Evolutionary conservation across 1,140 invertebrate species (phyloP), one percentile per base, ranked within the genome.

Genomic region (Oryzaephilus surinamensis): DNA sequence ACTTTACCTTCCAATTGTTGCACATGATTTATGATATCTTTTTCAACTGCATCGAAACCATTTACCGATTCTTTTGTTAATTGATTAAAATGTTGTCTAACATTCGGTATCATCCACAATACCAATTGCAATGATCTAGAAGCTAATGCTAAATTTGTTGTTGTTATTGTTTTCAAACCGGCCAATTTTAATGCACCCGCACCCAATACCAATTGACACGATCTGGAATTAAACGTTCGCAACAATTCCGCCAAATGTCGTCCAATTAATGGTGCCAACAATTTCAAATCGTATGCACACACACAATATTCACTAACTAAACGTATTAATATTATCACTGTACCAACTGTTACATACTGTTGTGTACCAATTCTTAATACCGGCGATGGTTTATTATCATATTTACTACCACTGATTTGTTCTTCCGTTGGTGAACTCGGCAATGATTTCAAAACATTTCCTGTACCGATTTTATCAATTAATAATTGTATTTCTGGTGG

Each of bases 151-250:
- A 98, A 68, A 70, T 95, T 97, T 24, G 84, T 88, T 43, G 85
- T 93, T 1, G 91, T 94, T 31, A 99, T 99, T 27, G 90, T 96
- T 69, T 96, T 97, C 24, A 98, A 66, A 1, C 94, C 93, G 11
- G 91, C 90, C 42, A 91, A 81, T 56, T 91, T 82, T 54, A 97
- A 76, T 2, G 96, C 94, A 18, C 92, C 93, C 18, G 93, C 95
- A 31, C 93, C 93, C 14, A 98, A 68, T 15, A 99, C 89, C 37
- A 99, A 67, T 59, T 97, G 90, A 66, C 86, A 96, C 43, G 84
- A 88, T 48, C 84, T 76, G 4, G 86, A 94, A 70, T 97, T 98
- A 60, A 95, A 97, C 50, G 81, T 76, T 57, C 85, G 72, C 37
- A 94, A 70, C 28, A 97, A 59, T 62, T 97, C 92, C 5, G 91